phyloP scores from a whole-genome alignment of 2,113 vertebrate species.

The Hyperopisus bebe region DNA sequence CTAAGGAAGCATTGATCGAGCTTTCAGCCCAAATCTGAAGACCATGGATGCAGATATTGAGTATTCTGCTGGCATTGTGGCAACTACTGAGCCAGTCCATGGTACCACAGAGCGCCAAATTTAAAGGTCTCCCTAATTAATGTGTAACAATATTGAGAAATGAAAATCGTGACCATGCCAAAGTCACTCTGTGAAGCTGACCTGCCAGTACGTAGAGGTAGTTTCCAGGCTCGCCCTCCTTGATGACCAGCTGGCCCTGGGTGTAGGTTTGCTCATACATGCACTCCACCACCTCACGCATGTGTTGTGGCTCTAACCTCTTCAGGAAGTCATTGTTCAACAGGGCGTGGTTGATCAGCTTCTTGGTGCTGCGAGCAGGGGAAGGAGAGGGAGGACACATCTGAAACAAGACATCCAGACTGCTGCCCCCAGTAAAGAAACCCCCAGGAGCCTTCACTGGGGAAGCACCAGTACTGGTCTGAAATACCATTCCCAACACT shows the following conservation, averaged over 20 bases:
- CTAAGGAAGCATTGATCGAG: conserved; percentile 33
- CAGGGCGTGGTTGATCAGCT: conserved; percentile 61
- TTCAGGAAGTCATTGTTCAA: conserved; percentile 69
- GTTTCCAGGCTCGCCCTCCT: conserved; percentile 67
- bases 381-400: neutral
- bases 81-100: neutral
- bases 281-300: conserved; percentile 64
- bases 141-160: neutral
- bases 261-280: conserved; percentile 61
- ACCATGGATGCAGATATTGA: neutral
- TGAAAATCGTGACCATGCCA: neutral
- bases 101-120: neutral
- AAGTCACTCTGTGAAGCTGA: conserved; percentile 23
- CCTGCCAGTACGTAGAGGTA: conserved; percentile 70
- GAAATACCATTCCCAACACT: neutral
- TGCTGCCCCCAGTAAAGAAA: neutral
- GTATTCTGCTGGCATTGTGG: neutral
- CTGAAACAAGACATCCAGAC: neutral
- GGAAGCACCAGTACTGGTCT: neutral
- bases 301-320: conserved; percentile 62
- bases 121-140: neutral
- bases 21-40: neutral
- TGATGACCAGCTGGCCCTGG: conserved; percentile 59
- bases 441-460: neutral
- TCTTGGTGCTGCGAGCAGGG: conserved; percentile 50